Evolutionary conservation across 2,113 vertebrate species (phyloP), one percentile per base, ranked within the genome.

Genomic region (Phyllopteryx taeniolatus): DNA sequence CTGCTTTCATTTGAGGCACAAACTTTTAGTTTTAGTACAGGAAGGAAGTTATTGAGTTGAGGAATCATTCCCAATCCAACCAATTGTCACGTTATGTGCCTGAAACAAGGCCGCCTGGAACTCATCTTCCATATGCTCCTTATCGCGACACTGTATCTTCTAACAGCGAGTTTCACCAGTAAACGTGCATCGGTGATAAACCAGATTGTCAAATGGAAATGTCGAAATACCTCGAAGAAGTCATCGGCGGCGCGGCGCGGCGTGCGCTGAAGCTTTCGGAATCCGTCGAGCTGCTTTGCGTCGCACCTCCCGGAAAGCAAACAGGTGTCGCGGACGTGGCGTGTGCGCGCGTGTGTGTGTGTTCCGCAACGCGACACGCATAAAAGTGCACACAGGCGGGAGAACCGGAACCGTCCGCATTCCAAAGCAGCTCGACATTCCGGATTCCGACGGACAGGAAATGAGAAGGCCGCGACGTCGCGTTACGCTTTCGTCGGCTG

Each of bases 351-450:
- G 27, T 27, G 27, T 27, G 27, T 1, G 27, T 27, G 27, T 27
- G 27, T 27, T 27, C 27, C 27, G 1, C 27, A 27, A n/a, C 19
- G 19, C 8, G 12, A 19, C 60, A 39, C 14, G 12, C 59, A 17
- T 5, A 62, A 62, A 8, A 2, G 15, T 33, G 9, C 60, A 20
- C 33, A 8, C 8, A 20, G 33, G 33, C 60, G 20, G 43, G 22
- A n/a, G 12, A 46, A 66, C 64, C 15, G 63, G 43, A 66, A 66
- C 5, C 20, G 20, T 44, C 63, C n/a, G n/a, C 63, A 66, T 66
- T 66, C 63, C 63, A 8, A 6, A n/a, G 42, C 42, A 15, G 42
- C 62, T 65, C 62, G 14, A 65, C n/a, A 44, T 66, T 66, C 63
- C 63, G n/a, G 42, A 44, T 66, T 3, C n/a, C 13, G 10, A 7